These are phyloP conservation scores for Apeltes quadracus DNA, from an alignment of 2,113 vertebrate genomes.

Conservation along the genomic window DNA sequence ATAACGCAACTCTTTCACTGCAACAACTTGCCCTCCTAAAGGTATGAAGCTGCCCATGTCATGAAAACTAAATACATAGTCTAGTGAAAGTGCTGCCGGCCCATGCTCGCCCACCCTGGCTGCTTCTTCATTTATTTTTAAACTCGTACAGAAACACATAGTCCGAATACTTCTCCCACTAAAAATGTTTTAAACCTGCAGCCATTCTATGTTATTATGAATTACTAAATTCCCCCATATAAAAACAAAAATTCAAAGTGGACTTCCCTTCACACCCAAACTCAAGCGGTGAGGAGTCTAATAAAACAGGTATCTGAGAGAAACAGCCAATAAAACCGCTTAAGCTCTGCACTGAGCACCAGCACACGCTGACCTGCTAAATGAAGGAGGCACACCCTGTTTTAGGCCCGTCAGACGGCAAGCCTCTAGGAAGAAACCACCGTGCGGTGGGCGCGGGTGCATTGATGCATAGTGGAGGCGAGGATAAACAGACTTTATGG, in stretches of 20 bases:
- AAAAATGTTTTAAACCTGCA: too few relatives aligned
- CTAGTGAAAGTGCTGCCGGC: background rate
- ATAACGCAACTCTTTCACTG: background rate
- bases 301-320: conserved; percentile 59
- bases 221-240: too few relatives aligned
- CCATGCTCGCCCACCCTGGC: background rate
- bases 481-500: conserved; percentile 77
- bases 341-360: conserved; percentile 66
- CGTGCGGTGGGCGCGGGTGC: conserved; percentile 50
- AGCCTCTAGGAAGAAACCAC: conserved; percentile 49
- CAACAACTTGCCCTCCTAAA: background rate
- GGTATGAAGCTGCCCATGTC: background rate
- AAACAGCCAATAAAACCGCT: conserved; percentile 70
- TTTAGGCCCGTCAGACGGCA: conserved; percentile 45
- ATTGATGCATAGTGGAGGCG: conserved; percentile 60
- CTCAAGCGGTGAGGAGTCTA: conserved; percentile 53
- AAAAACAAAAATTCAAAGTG: background rate
- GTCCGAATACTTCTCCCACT: too few relatives aligned
- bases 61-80: background rate
- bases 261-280: conserved; percentile 54
- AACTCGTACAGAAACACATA: too few relatives aligned
- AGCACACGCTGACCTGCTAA: conserved; percentile 57
- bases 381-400: conserved; percentile 42
- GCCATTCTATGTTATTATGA: too few relatives aligned
- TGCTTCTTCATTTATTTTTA: background rate